phyloP scores from a whole-genome alignment of 2,113 vertebrate genomes.

The Neolamprologus hecqui region DNA sequence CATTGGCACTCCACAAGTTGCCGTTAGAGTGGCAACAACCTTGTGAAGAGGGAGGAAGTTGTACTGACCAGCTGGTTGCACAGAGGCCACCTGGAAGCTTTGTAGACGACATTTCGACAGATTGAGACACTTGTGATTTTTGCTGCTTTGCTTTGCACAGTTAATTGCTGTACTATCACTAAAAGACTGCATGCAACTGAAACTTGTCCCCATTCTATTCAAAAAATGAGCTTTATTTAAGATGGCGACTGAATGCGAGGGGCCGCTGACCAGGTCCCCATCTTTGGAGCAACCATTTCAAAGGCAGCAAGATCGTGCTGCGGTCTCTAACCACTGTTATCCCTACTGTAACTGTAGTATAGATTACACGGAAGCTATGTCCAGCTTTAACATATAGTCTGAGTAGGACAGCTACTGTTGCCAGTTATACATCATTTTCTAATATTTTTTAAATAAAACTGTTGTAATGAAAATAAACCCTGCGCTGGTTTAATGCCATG shows the following conservation, averaged over 20 bases:
- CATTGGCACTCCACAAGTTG: background rate
- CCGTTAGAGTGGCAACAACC: background rate
- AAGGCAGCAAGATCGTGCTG: accelerated
- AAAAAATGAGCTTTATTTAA: background rate
- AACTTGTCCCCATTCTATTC: background rate
- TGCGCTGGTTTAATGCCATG: background rate
- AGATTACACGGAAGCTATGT: accelerated
- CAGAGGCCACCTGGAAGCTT: background rate
- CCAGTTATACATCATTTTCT: background rate
- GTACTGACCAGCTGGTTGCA: background rate
- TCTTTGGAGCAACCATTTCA: background rate
- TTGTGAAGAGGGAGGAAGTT: background rate
- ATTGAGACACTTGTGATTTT: background rate
- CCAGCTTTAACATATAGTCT: background rate
- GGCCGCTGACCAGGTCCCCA: accelerated
- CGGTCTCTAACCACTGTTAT: accelerated
- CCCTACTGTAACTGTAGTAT: background rate
- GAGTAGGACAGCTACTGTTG: background rate
- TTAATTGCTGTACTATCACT: background rate
- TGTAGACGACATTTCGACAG: background rate
- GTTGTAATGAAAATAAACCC: accelerated
- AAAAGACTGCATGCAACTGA: background rate
- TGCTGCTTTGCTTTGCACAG: background rate
- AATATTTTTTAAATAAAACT: background rate
- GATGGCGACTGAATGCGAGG: accelerated